Conservation (phyloP, 2,888 invertebrate species). For the Hetaerina titia region DNA sequence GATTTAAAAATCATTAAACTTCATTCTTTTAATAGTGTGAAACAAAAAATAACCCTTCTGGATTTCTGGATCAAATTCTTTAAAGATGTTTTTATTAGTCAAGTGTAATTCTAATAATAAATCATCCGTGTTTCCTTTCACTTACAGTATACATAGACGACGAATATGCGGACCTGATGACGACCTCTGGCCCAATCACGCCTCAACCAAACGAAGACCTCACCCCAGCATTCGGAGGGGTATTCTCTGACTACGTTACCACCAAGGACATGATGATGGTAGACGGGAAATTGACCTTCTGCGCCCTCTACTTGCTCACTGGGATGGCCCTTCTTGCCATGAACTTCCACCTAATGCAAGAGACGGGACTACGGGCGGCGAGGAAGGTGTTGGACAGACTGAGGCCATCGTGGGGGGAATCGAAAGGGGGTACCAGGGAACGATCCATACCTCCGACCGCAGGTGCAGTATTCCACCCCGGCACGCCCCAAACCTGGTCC, state of each 20-base stretch:
- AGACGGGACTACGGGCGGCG: constrained; percentile 71
- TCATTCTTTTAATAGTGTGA: too few species aligned
- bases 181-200: not conserved
- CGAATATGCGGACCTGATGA: not conserved
- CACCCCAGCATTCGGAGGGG: constrained; percentile 14
- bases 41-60: too few species aligned
- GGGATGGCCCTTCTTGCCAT: constrained; percentile 73
- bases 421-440: not conserved
- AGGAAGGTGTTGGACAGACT: constrained; percentile 47
- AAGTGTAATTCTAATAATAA: too few species aligned
- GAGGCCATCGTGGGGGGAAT: constrained; percentile 41
- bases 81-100: too few species aligned
- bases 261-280: constrained; percentile 66
- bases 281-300: constrained; percentile 72
- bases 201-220: not conserved
- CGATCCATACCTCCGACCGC: not conserved
- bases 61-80: too few species aligned
- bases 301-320: constrained; percentile 72
- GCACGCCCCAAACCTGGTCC: not conserved
- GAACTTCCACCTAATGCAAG: constrained; percentile 73
- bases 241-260: constrained; percentile 54
- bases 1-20: too few species aligned
- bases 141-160: not conserved
- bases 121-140: not conserved
- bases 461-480: not conserved